These are phyloP conservation scores for Papilio dardanus DNA, from an alignment of 1,140 invertebrate genomes.

Conservation along the genomic window DNA sequence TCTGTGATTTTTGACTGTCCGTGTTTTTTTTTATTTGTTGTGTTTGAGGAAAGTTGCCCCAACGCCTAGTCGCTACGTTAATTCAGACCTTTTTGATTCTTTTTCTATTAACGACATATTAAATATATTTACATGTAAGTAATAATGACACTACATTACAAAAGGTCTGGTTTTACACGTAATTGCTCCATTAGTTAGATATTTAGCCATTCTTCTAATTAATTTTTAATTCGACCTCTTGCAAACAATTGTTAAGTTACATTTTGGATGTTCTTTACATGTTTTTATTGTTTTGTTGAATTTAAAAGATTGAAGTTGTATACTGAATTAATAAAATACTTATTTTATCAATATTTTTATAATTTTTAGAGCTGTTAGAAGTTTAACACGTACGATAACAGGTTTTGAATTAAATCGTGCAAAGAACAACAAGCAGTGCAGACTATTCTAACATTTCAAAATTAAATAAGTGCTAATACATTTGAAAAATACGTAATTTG, in stretches of 20 bases:
- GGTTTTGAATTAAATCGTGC: background rate
- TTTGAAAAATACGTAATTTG: background rate
- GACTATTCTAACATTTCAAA: background rate
- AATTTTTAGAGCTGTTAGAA: background rate
- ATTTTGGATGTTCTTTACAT: conserved; percentile 16
- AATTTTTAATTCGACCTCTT: conserved; percentile 71
- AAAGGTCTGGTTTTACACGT: conserved; percentile 72
- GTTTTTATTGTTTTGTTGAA: conserved; percentile 10
- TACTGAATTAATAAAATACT: background rate
- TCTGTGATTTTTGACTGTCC: conserved; percentile 62
- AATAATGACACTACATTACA: conserved; percentile 47
- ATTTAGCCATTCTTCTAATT: conserved; percentile 79
- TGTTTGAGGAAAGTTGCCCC: conserved; percentile 74
- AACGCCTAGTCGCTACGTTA: conserved; percentile 73
- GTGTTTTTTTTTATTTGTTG: conserved; percentile 60
- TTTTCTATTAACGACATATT: conserved; percentile 42
- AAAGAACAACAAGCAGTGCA: background rate
- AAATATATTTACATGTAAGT: conserved; percentile 46
- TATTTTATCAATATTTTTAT: background rate
- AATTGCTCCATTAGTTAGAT: conserved; percentile 79
- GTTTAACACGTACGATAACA: background rate
- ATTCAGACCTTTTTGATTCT: conserved; percentile 67
- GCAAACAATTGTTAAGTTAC: conserved; percentile 43
- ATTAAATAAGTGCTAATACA: background rate
- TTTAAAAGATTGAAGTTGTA: conserved; percentile 18